These are phyloP conservation scores for Rhyacophila evoluta DNA, from an alignment of 2,888 invertebrate genomes.

Conservation along the genomic window DNA sequence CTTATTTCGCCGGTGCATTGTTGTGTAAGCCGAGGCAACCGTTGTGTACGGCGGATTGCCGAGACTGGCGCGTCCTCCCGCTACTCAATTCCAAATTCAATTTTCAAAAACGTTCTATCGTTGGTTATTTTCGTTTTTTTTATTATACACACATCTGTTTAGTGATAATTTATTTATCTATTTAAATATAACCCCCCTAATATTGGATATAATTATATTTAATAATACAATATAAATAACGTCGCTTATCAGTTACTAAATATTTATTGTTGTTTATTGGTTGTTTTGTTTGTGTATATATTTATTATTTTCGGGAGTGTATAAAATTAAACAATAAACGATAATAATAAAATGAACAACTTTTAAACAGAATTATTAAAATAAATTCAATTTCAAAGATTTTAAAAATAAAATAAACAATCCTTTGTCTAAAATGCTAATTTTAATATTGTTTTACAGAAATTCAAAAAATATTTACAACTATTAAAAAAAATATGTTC, in stretches of 20 bases:
- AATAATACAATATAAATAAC: neutral
- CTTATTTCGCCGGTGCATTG: conserved; percentile 72
- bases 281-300: conserved; percentile 11
- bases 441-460: too few species aligned
- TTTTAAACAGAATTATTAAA: too few species aligned
- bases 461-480: too few species aligned
- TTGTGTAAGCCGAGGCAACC: conserved; percentile 60
- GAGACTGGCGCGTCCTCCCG: conserved; percentile 20
- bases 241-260: conserved; percentile 35
- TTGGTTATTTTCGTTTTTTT: conserved; percentile 27
- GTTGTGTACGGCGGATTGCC: conserved; percentile 40
- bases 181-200: conserved; percentile 25
- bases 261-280: conserved; percentile 32
- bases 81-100: conserved; percentile 1
- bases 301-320: neutral
- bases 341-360: neutral
- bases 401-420: neutral
- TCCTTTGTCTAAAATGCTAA: neutral
- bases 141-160: neutral
- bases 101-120: neutral
- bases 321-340: neutral
- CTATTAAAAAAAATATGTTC: too few species aligned
- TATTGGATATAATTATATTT: neutral
- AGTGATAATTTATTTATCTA: neutral
- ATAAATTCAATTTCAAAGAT: neutral